Evolutionary conservation across 1,140 invertebrate genomes (phyloP), one percentile per base, ranked within the genome.

Genomic region (Muscidifurax raptorellus): DNA sequence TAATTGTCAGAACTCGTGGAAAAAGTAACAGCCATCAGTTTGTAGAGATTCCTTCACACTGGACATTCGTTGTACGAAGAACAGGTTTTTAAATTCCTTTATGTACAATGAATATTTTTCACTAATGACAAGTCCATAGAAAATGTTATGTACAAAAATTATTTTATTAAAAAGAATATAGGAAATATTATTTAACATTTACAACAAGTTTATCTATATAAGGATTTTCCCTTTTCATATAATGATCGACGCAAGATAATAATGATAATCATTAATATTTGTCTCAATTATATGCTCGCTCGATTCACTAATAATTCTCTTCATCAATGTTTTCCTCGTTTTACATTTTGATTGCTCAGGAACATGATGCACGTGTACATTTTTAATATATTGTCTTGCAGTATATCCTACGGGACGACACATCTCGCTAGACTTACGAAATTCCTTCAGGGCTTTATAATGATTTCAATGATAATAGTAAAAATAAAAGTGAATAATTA

Each of bases 101-200:
- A n/a, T n/a, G n/a, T n/a, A n/a, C n/a, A n/a, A n/a, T n/a, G n/a
- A n/a, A n/a, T 40, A 40, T 40, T 40, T 28, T 28, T 71, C 12
- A 0, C 5, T 18, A 30, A 71, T 71, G 67, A 71, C 3, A 32
- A 71, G 27, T 28, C 67, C 5, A 27, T 13, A 30, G 5, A 30
- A 71, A 44, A 76, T 76, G 6, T 74, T 85, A 85, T 88, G 85
- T 91, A 90, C 69, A 91, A 91, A 89, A 91, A 86, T 87, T 86
- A 84, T 87, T 91, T 91, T 91, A 91, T 91, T 91, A 90, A 90
- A 91, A 91, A 89, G 84, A 87, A 85, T 86, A 89, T 90, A 89
- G 76, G 83, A 89, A 89, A 90, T 52, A 88, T 87, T 59, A 85
- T 86, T 88, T 59, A 86, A 88, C 80, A 90, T 88, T 90, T 87